A percentile compares a stretch with the other conserved stretches of the same genome.
Evolutionary conservation across 2,113 vertebrate genomes (phyloP).

Genomic region (Thymallus thymallus): DNA sequence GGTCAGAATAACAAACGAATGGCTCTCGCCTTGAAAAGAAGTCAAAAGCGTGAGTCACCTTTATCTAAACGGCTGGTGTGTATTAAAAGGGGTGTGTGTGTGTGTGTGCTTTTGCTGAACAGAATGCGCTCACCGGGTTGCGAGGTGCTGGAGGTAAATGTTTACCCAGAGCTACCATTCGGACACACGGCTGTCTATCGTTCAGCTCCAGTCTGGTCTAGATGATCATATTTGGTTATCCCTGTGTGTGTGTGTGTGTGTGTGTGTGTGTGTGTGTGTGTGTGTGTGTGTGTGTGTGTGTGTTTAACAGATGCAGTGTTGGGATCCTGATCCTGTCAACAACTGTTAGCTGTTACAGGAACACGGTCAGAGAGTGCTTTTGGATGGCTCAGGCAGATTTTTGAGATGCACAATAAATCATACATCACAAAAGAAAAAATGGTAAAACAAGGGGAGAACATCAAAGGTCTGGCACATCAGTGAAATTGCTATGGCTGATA

Average conservation of each 20-base stretch:
- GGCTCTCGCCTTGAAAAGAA: neutral
- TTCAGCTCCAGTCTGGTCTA: neutral
- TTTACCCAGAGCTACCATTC: neutral
- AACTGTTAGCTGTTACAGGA: too few relatives aligned
- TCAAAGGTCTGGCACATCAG: constrained; percentile 64
- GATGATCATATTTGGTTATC: neutral
- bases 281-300: neutral
- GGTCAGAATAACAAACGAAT: neutral
- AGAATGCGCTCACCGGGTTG: neutral
- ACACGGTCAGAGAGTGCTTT: neutral
- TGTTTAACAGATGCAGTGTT: constrained; percentile 21
- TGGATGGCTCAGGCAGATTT: constrained; percentile 8
- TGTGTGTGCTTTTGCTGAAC: neutral
- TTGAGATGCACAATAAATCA: constrained; percentile 55
- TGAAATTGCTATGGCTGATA: constrained; percentile 61
- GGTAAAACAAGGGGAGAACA: constrained; percentile 53
- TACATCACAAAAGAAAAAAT: constrained; percentile 21
- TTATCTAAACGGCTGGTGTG: too few relatives aligned
- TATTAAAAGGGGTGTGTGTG: neutral
- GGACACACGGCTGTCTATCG: neutral
- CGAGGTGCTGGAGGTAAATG: neutral
- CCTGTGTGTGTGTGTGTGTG: neutral
- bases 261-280: neutral
- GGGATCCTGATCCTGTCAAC: neutral
- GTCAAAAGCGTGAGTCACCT: neutral